These are phyloP conservation scores for Beroe forskalii DNA, from an alignment of 37 sponge, comb jelly and placozoan species.

Conservation along the genomic window DNA sequence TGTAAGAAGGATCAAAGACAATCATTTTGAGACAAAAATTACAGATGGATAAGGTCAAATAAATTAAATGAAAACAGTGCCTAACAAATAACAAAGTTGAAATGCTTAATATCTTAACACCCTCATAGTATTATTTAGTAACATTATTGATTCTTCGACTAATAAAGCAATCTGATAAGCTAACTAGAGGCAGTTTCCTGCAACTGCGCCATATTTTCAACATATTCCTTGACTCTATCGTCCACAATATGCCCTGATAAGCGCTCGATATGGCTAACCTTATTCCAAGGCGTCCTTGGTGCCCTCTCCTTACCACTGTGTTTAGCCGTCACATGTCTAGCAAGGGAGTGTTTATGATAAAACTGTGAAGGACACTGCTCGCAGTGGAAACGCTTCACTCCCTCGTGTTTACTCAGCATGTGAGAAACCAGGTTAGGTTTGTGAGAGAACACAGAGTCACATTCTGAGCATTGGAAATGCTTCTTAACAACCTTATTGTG, in stretches of 20 bases:
- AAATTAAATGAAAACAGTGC: too few species aligned
- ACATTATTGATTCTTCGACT: too few species aligned
- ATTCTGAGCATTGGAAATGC: conserved; percentile 31
- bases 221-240: neutral
- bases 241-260: conserved; percentile 54
- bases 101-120: too few species aligned
- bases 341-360: conserved; percentile 8
- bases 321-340: neutral
- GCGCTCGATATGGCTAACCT: neutral
- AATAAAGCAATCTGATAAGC: too few species aligned
- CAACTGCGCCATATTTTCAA: neutral
- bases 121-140: too few species aligned
- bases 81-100: too few species aligned
- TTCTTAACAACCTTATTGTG: neutral
- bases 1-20: too few species aligned
- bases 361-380: neutral
- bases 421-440: conserved; percentile 41
- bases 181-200: too few species aligned
- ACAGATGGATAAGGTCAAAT: too few species aligned
- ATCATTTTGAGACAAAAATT: too few species aligned
- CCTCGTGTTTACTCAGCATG: conserved; percentile 28
- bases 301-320: neutral
- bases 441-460: neutral
- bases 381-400: conserved; percentile 20
- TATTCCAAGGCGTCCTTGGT: conserved; percentile 34